phyloP scores from a whole-genome alignment of 2,113 vertebrate genomes.

The Tachuris rubrigastra region DNA sequence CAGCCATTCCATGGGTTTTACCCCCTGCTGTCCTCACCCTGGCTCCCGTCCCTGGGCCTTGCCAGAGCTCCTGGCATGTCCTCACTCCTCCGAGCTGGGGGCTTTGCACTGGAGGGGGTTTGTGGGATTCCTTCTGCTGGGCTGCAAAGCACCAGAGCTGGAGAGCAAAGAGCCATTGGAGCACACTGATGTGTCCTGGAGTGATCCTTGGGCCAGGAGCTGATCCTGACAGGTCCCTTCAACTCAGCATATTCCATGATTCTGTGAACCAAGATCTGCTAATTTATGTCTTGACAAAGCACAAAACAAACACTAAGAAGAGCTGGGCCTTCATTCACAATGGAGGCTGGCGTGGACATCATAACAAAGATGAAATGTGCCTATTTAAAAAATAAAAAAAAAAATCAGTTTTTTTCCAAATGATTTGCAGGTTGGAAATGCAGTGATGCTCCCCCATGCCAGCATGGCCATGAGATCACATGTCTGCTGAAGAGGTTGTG shows the following conservation, averaged over 20 bases:
- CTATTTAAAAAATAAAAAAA: not conserved
- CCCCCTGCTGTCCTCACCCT: rapidly evolving
- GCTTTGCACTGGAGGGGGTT: not conserved
- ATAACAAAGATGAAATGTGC: not conserved
- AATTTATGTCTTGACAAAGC: not conserved
- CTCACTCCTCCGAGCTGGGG: not conserved
- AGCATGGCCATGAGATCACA: rapidly evolving
- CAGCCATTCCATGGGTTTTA: not conserved
- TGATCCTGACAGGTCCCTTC: not conserved
- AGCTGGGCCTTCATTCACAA: not conserved
- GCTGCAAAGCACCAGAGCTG: not conserved
- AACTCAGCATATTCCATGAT: not conserved
- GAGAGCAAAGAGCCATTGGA: not conserved
- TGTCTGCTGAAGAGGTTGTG: not conserved
- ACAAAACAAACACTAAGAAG: not conserved
- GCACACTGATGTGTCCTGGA: not conserved
- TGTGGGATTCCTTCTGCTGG: not conserved
- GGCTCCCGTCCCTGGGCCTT: not conserved
- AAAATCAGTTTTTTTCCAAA: not conserved
- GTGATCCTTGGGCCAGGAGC: not conserved
- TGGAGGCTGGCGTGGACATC: not conserved
- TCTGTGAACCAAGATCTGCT: not conserved
- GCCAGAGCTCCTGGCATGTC: not conserved
- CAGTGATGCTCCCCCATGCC: not conserved
- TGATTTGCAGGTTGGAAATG: not conserved